Base-by-base conservation (phyloP, 2,888 invertebrate genomes). In the Blastobasis adustella region DNA sequence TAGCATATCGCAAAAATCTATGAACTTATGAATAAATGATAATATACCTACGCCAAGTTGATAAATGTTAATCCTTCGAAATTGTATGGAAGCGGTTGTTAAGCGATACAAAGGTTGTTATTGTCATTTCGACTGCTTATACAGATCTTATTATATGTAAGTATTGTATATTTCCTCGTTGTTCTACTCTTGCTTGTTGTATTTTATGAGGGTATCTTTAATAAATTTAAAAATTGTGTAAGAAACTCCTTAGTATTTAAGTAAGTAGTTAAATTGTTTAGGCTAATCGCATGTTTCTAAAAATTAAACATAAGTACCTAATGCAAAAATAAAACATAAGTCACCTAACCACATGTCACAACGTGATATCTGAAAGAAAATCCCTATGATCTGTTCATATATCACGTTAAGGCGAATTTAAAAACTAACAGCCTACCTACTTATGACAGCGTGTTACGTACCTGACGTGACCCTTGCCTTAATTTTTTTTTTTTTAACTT, bases 31-130 rank as follows among this genome's bases (percentile, higher is more conserved):
- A 23, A 23, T 23, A 23, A 23, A 23, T 23, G 23, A 23, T 23
- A 23, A 23, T 23, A 23, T 23, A 23, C 23, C 23, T 23, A 23
- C 46, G 40, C 43, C 45, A 46, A 48, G 23, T 39, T 43, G 36
- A 44, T 50, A 62, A 50, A 23, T 23, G 23, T 23, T 2, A 23
- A 56, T 48, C 51, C 57, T 58, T 54, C 52, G 50, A 52, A 54
- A 56, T 61, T 61, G 65, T 70, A 63, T 68, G 64, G 61, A 67
- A 64, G 71, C 69, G 77, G 79, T 79, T 79, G 78, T 77, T 73
- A 72, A 55, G 66, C 65, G 74, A 73, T 74, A 65, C 62, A 48
- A 64, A 66, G 76, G 73, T 78, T 79, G 79, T 79, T 77, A 49
- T 49, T 48, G 38, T 38, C 63, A 59, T 73, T 71, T 67, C 69